phyloP scores from a whole-genome alignment of 2,888 invertebrate species.

The Noctua fimbriata region DNA sequence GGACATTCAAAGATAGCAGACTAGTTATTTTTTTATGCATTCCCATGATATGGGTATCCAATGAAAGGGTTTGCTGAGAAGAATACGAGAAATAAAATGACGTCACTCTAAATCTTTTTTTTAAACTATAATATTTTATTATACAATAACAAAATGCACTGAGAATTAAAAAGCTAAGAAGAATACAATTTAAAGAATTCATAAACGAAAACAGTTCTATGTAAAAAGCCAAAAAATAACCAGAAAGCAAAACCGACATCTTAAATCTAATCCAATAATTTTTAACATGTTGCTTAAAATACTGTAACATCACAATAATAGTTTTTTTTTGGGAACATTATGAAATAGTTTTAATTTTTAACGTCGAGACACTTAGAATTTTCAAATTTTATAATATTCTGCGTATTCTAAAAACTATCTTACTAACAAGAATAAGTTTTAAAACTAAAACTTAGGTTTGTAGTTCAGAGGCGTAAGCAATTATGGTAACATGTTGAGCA shows the following conservation, averaged over 20 bases:
- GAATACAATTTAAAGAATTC: background rate
- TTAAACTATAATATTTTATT: background rate
- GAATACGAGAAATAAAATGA: background rate
- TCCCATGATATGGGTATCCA: background rate
- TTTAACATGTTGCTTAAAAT: conserved; percentile 62
- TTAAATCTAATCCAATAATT: conserved; percentile 55
- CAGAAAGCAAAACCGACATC: conserved; percentile 10
- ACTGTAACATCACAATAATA: conserved; percentile 67
- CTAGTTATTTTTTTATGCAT: background rate
- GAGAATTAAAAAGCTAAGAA: background rate
- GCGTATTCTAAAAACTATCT: conserved; percentile 1
- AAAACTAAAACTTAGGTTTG: background rate
- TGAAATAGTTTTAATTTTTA: conserved; percentile 10
- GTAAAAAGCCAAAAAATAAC: background rate
- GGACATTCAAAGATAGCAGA: background rate
- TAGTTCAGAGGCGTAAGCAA: background rate
- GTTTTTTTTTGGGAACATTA: conserved; percentile 51
- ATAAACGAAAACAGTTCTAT: background rate
- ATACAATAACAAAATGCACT: conserved; percentile 19
- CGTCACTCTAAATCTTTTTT: background rate
- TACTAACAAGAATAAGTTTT: background rate
- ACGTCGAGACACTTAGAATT: conserved; percentile 6
- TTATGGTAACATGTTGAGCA: background rate
- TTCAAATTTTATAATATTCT: background rate
- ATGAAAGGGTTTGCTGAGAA: background rate